phyloP scores from a whole-genome alignment of 2,888 invertebrate genomes.

The Mechanitis messenoides region DNA sequence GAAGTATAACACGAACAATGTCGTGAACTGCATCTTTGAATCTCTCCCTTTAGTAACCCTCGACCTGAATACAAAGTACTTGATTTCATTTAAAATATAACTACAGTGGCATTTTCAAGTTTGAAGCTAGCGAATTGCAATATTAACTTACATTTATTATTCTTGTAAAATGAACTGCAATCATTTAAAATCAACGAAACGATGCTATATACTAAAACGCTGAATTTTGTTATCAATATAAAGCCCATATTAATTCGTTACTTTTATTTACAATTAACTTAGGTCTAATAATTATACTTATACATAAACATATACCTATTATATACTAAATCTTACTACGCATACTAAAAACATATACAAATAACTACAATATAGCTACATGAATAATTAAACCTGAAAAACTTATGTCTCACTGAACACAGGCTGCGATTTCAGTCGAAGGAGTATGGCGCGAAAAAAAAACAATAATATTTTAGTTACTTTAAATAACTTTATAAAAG shows the following conservation, averaged over 20 bases:
- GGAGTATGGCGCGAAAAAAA: too few relatives aligned
- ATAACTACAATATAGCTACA: too few relatives aligned
- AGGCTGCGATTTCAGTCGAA: too few relatives aligned
- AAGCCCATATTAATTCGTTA: too few relatives aligned
- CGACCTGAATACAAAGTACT: slow-evolving; percentile 19
- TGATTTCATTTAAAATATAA: slow-evolving; percentile 12
- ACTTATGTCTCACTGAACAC: too few relatives aligned
- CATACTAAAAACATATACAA: too few relatives aligned
- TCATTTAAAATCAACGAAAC: background rate
- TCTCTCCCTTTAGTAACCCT: slow-evolving; percentile 16
- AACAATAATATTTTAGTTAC: too few relatives aligned
- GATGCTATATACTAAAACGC: background rate
- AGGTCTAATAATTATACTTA: background rate
- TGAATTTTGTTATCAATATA: background rate
- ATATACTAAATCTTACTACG: too few relatives aligned
- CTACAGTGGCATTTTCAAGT: slow-evolving; percentile 5
- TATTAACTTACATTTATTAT: slow-evolving; percentile 5
- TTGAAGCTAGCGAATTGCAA: slow-evolving; percentile 4
- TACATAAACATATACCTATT: too few relatives aligned
- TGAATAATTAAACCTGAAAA: too few relatives aligned
- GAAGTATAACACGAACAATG: slow-evolving; percentile 12
- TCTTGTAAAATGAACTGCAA: background rate
- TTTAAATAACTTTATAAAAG: background rate
- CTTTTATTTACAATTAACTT: too few relatives aligned
- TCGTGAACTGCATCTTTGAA: slow-evolving; percentile 13